phyloP scores from a whole-genome alignment of 2,797 vertebrate species.

The Ctenochaetus hawaiiensis region DNA sequence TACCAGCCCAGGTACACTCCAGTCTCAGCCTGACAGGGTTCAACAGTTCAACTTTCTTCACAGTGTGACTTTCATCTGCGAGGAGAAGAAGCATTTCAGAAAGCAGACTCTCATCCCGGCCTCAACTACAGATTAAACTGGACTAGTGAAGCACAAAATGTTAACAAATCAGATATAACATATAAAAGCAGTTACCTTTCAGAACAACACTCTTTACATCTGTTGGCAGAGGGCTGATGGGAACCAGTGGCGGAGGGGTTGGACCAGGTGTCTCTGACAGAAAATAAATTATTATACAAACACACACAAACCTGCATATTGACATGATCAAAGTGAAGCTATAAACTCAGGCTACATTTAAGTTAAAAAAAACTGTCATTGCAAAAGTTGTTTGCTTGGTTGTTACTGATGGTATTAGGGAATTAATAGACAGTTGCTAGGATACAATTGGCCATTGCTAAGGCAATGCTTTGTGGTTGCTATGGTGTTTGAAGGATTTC shows the following conservation, averaged over 20 bases:
- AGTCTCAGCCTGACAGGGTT: conserved; percentile 78
- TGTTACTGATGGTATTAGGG: no score
- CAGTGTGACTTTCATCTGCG: conserved; percentile 70
- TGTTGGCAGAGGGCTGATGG: conserved; percentile 11
- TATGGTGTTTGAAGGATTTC: no score
- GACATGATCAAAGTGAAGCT: not conserved
- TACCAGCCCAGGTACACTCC: conserved; percentile 80
- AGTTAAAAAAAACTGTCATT: not conserved
- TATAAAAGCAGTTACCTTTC: conserved; percentile 58
- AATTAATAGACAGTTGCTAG: no score
- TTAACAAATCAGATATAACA: not conserved
- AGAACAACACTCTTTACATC: conserved; percentile 48
- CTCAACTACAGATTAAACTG: not conserved
- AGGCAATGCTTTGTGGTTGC: not conserved
- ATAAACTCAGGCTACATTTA: not conserved
- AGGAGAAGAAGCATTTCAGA: conserved; percentile 21
- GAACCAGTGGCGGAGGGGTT: not conserved
- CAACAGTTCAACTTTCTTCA: conserved; percentile 64
- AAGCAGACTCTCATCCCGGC: not conserved
- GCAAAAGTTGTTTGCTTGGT: no score
- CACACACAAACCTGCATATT: not conserved
- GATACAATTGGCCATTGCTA: not conserved
- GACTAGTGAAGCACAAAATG: not conserved
- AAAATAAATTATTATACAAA: conserved; percentile 6
- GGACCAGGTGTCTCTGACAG: conserved; percentile 51